These are phyloP conservation scores for Syrista parreyssii DNA, from an alignment of 2,888 invertebrate species.

Conservation along the genomic window DNA sequence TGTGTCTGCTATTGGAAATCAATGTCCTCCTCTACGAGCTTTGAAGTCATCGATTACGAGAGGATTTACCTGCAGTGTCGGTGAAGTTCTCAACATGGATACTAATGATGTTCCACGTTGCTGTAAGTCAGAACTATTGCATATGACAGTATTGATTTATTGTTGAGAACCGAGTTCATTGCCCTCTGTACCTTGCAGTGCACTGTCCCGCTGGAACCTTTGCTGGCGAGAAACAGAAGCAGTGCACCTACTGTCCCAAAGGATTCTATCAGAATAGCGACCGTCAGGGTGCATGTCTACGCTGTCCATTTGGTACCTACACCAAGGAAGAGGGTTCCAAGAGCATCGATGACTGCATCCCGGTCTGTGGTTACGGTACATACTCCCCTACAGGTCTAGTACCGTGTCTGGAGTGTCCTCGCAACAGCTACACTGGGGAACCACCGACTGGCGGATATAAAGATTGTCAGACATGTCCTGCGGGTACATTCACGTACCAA, in stretches of 20 bases:
- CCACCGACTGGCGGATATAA: constrained; percentile 92
- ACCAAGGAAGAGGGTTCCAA: constrained; percentile 92
- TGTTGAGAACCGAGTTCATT: not conserved
- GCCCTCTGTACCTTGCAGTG: constrained; percentile 68
- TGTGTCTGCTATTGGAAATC: constrained; percentile 89
- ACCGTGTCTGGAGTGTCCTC: constrained; percentile 93
- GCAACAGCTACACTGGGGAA: constrained; percentile 89
- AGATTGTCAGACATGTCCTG: constrained; percentile 93
- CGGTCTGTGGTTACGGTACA: constrained; percentile 96
- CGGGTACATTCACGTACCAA: constrained; percentile 90
- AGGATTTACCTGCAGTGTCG: constrained; percentile 93
- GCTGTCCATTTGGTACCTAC: constrained; percentile 93
- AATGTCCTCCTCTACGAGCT: constrained; percentile 91
- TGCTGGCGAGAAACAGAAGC: constrained; percentile 89
- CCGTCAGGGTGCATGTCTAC: constrained; percentile 88
- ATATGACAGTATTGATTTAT: not conserved
- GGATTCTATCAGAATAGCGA: constrained; percentile 95
- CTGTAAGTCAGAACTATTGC: constrained; percentile 71
- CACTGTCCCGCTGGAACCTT: constrained; percentile 98
- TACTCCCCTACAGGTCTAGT: constrained; percentile 95
- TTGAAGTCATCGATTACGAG: constrained; percentile 84
- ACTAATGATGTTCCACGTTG: constrained; percentile 92
- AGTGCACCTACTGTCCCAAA: constrained; percentile 90
- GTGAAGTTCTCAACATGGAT: constrained; percentile 94
- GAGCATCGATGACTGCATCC: constrained; percentile 85